Evolutionary conservation across 2,797 vertebrate species (phyloP).

Genomic region (Euthynnus affinis): DNA sequence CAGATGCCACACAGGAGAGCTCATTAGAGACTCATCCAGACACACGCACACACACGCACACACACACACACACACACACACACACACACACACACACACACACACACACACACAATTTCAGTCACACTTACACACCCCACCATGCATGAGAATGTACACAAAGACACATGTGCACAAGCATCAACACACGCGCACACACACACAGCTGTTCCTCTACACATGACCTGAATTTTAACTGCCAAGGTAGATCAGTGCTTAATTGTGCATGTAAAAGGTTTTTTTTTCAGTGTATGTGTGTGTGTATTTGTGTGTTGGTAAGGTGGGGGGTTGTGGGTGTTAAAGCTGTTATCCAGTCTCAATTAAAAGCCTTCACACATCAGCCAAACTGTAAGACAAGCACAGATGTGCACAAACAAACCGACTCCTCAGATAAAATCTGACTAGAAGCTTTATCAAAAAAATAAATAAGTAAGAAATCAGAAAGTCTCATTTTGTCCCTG

Average conservation of each 20-base stretch:
- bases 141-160: constrained; percentile 46
- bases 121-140: constrained; percentile 39
- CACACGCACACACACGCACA: constrained; percentile 44
- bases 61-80: too few relatives aligned
- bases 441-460: constrained; percentile 25
- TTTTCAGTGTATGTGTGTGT: background rate
- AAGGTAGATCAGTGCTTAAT: constrained; percentile 74
- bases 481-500: constrained; percentile 28
- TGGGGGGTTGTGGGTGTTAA: constrained; percentile 31
- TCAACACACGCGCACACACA: constrained; percentile 33
- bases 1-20: constrained; percentile 73
- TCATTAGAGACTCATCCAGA: constrained; percentile 66
- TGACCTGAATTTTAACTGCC: constrained; percentile 81
- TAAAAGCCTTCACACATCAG: constrained; percentile 49
- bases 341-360: constrained; percentile 53
- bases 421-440: constrained; percentile 32
- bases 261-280: constrained; percentile 66
- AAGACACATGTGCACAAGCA: constrained; percentile 22
- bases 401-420: constrained; percentile 22
- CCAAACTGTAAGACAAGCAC: constrained; percentile 23
- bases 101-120: constrained; percentile 32
- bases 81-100: constrained; percentile 30
- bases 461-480: background rate
- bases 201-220: constrained; percentile 72
- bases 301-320: constrained; percentile 10